These are phyloP conservation scores for Caenorhabditis sulstoni DNA, from an alignment of 2,888 invertebrate genomes.

Conservation along the genomic window DNA sequence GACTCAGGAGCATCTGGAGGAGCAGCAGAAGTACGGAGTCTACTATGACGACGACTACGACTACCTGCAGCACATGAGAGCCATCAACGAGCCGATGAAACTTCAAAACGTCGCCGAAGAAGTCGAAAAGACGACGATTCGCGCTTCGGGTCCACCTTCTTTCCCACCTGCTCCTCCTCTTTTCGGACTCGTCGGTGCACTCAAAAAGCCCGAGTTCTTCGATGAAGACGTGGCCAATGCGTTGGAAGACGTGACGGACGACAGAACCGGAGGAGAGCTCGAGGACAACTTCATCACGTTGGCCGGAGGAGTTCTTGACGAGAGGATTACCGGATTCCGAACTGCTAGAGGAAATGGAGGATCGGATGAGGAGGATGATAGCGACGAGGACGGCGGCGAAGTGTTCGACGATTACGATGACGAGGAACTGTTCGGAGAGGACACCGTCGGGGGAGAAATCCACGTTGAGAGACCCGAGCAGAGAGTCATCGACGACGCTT, in stretches of 20 bases:
- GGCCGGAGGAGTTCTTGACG: constrained; percentile 84
- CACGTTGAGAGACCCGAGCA: constrained; percentile 29
- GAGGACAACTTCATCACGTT: constrained; percentile 94
- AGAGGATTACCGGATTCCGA: constrained; percentile 40
- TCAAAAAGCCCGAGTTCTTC: constrained; percentile 58
- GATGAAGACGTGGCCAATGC: constrained; percentile 67
- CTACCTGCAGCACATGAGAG: constrained; percentile 92
- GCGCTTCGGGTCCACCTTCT: constrained; percentile 18
- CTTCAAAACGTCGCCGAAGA: constrained; percentile 54
- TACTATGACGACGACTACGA: constrained; percentile 96
- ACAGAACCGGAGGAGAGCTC: constrained; percentile 88
- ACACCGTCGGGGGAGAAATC: constrained; percentile 21
- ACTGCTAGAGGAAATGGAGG: constrained; percentile 41
- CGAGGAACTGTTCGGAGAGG: constrained; percentile 55
- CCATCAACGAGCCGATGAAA: constrained; percentile 60
- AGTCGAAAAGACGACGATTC: constrained; percentile 58
- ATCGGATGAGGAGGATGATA: constrained; percentile 60
- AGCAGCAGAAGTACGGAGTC: constrained; percentile 90
- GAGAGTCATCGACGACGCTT: constrained; percentile 67
- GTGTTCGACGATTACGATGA: constrained; percentile 68
- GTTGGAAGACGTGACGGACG: constrained; percentile 83
- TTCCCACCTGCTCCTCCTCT: constrained; percentile 50
- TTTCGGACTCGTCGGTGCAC: constrained; percentile 31
- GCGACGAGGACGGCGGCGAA: constrained; percentile 64
- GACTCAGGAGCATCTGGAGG: constrained; percentile 76